Percentiles rank a stretch among this genome's conserved stretches.
These are phyloP conservation scores for Astropecten irregularis DNA, from an alignment of 53 echinoderm and acorn worm genomes.

Conservation along the genomic window DNA sequence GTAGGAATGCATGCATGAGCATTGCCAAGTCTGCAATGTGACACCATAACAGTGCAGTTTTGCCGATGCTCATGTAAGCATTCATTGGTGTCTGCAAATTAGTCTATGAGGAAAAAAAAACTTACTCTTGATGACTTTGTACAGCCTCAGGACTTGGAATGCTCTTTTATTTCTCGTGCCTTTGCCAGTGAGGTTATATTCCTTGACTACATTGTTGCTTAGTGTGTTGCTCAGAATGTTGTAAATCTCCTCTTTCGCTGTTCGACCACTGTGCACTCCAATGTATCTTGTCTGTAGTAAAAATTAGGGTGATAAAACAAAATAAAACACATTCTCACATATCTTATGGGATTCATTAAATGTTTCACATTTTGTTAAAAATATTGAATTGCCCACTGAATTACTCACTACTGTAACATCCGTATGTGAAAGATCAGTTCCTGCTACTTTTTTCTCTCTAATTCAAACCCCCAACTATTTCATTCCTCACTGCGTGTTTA, in stretches of 20 bases:
- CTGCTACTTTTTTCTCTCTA: too few relatives aligned
- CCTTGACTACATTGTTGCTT: not conserved
- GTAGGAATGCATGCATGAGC: too few relatives aligned
- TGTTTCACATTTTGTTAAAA: not conserved
- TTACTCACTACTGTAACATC: too few relatives aligned
- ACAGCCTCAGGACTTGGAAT: not conserved
- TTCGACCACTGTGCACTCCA: not conserved
- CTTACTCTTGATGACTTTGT: not conserved
- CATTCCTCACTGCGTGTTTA: too few relatives aligned
- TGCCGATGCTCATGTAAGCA: too few relatives aligned
- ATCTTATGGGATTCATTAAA: not conserved
- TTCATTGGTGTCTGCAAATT: too few relatives aligned
- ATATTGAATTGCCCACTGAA: not conserved
- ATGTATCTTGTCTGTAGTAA: not conserved
- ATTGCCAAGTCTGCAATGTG: too few relatives aligned
- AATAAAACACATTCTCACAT: not conserved
- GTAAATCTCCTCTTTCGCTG: not conserved
- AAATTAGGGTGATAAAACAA: not conserved
- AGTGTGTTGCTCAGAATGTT: not conserved
- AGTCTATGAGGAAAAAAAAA: not conserved
- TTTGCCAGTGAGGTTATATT: not conserved
- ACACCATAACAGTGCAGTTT: too few relatives aligned
- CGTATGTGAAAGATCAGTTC: too few relatives aligned
- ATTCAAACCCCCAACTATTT: too few relatives aligned
- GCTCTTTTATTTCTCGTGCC: not conserved